Conservation (phyloP, 2,113 vertebrate species). For the Tapirus terrestris region DNA sequence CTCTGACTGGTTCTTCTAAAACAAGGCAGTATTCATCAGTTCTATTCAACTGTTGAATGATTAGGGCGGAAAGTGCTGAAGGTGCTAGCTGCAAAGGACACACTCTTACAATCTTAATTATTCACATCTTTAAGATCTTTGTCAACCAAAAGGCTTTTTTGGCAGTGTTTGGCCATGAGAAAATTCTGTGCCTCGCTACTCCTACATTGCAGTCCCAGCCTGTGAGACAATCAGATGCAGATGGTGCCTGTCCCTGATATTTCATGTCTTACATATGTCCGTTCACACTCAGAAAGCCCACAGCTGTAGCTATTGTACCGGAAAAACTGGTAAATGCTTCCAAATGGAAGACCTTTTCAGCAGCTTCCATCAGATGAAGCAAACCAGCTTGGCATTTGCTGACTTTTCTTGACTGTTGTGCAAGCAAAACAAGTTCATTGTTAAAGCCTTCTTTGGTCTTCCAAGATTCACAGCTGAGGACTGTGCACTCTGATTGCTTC, state of each 20-base stretch:
- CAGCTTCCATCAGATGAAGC: slow-evolving; percentile 62
- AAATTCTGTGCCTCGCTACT: slow-evolving; percentile 65
- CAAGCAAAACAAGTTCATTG: slow-evolving; percentile 30
- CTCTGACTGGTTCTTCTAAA: slow-evolving; percentile 5
- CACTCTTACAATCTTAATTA: neutral
- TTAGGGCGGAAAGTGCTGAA: neutral
- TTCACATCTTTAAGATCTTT: slow-evolving; percentile 30
- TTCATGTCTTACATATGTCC: slow-evolving; percentile 71
- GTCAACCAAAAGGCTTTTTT: neutral
- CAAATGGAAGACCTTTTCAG: slow-evolving; percentile 67
- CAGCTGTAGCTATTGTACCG: slow-evolving; percentile 70
- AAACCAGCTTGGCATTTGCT: slow-evolving; percentile 55
- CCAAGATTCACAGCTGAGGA: neutral
- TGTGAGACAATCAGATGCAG: slow-evolving; percentile 61
- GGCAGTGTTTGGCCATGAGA: neutral
- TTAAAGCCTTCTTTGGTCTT: slow-evolving; percentile 39
- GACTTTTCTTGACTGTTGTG: slow-evolving; percentile 39
- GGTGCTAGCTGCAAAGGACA: neutral
- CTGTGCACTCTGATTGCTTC: neutral
- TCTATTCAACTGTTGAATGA: slow-evolving; percentile 18
- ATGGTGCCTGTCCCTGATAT: slow-evolving; percentile 72
- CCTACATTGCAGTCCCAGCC: slow-evolving; percentile 49
- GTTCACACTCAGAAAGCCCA: slow-evolving; percentile 62
- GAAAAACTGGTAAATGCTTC: slow-evolving; percentile 63
- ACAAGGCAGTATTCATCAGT: neutral